phyloP scores from a whole-genome alignment of 2,113 vertebrate genomes.

The Silurus glanis region DNA sequence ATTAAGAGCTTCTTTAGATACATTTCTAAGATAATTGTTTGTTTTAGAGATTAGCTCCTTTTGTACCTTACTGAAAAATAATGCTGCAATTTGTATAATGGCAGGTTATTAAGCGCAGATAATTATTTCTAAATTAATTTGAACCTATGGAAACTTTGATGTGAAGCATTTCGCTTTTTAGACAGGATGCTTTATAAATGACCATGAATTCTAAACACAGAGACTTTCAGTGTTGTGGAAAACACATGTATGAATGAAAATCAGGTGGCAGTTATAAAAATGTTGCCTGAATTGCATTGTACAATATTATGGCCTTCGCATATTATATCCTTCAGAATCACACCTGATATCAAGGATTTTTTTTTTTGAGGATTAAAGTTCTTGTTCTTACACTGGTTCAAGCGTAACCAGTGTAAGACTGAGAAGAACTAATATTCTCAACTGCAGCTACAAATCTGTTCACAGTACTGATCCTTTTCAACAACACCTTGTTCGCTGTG shows the following conservation, averaged over 20 bases:
- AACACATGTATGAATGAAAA: background rate
- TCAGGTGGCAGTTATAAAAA: background rate
- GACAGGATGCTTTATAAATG: background rate
- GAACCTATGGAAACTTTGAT: background rate
- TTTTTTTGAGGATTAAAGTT: background rate
- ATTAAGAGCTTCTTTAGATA: too few species aligned
- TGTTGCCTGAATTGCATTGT: background rate
- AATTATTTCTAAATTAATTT: background rate
- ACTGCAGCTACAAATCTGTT: background rate
- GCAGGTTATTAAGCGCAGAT: constrained; percentile 11
- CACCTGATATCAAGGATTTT: background rate
- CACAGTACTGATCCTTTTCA: background rate
- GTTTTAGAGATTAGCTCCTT: background rate
- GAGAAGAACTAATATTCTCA: background rate
- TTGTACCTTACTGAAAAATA: background rate
- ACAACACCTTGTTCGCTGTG: background rate
- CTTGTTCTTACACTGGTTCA: too few species aligned
- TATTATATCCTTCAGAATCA: background rate
- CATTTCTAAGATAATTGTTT: background rate
- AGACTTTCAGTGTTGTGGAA: background rate
- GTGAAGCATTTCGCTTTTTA: background rate
- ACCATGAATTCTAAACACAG: background rate
- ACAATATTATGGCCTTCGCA: background rate
- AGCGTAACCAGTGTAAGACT: background rate
- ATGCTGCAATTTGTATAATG: background rate